Evolutionary conservation across 2,888 invertebrate species (phyloP).

Genomic region (Trilocha varians): DNA sequence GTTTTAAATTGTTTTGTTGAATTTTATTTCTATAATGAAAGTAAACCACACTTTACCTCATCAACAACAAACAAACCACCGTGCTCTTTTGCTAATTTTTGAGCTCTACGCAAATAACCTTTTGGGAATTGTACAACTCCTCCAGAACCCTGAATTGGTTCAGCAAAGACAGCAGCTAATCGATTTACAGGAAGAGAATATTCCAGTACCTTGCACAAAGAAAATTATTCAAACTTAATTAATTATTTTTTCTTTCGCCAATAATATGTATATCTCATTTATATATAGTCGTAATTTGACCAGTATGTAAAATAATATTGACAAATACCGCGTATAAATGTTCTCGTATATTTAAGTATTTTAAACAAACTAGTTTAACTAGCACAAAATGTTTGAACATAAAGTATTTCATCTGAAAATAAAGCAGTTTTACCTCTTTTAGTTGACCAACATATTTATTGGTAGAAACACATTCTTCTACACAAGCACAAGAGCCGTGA

Average conservation of each 20-base stretch:
- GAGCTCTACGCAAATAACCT: conserved; percentile 82
- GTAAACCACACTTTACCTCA: neutral
- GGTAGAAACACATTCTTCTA: neutral
- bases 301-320: neutral
- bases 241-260: neutral
- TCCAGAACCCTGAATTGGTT: conserved; percentile 92
- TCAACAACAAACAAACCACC: conserved; percentile 83
- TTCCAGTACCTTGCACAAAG: neutral
- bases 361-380: no score
- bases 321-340: no score
- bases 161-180: conserved; percentile 87
- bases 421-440: neutral
- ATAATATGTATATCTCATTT: no score
- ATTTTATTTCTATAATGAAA: neutral
- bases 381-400: no score
- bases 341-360: neutral
- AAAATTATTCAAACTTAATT: neutral
- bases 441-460: neutral
- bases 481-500: conserved; percentile 31
- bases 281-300: no score
- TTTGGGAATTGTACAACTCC: conserved; percentile 90
- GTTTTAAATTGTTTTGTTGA: no score
- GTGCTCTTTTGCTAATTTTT: conserved; percentile 77
- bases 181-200: neutral
- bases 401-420: no score